Conservation (phyloP, 53 echinoderm and acorn worm genomes). For the Crossaster papposus region DNA sequence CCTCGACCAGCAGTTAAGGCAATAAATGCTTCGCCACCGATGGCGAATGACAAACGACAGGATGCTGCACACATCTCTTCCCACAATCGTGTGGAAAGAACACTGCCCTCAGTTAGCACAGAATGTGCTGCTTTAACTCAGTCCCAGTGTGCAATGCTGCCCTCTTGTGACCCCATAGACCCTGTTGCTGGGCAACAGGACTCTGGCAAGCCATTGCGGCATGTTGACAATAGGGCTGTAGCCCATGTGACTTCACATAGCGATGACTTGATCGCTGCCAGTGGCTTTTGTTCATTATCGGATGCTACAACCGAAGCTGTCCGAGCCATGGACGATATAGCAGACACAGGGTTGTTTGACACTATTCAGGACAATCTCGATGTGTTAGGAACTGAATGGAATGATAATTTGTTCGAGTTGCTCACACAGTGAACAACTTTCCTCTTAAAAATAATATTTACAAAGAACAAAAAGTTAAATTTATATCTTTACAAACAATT, state of each 20-base stretch:
- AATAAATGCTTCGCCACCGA: background rate
- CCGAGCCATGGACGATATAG: conserved; percentile 1
- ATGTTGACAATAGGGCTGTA: background rate
- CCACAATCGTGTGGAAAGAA: background rate
- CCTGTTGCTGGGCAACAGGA: conserved; percentile 38
- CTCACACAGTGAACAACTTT: background rate
- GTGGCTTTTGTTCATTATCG: conserved; percentile 5
- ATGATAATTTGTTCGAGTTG: conserved; percentile 21
- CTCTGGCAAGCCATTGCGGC: background rate
- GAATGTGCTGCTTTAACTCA: background rate
- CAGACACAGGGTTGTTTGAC: background rate
- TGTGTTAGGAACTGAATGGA: conserved; percentile 31
- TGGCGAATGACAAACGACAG: background rate
- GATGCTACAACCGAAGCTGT: background rate
- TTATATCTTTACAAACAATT: background rate
- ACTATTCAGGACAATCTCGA: conserved; percentile 15
- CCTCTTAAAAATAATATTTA: background rate
- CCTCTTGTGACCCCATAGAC: conserved; percentile 21
- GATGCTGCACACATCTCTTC: background rate
- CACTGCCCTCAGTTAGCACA: conserved; percentile 25
- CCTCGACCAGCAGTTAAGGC: background rate
- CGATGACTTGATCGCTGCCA: background rate
- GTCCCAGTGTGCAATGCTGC: background rate
- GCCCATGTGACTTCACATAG: background rate
- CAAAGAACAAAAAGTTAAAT: background rate